A percentile compares a stretch with the other conserved stretches of the same genome.
phyloP scores from a whole-genome alignment of 2,113 vertebrate genomes.

The Phrynosoma blainvillii region DNA sequence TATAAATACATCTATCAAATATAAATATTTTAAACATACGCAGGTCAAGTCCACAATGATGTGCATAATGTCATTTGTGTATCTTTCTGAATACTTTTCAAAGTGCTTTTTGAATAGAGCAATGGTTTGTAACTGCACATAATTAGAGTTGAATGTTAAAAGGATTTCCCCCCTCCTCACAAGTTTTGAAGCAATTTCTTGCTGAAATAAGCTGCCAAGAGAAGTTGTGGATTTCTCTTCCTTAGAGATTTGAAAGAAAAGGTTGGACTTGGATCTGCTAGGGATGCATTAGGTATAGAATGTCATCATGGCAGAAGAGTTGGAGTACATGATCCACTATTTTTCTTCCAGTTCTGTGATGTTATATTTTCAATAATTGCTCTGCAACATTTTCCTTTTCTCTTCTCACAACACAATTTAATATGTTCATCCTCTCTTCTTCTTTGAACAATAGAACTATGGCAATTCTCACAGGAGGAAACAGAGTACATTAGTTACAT shows the following conservation, averaged over 20 bases:
- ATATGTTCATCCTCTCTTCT: slow-evolving; percentile 17
- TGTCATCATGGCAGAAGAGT: slow-evolving; percentile 1
- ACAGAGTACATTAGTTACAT: slow-evolving; percentile 28
- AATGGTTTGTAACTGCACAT: neutral
- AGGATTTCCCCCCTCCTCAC: neutral
- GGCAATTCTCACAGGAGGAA: slow-evolving; percentile 14
- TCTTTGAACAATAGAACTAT: slow-evolving; percentile 45
- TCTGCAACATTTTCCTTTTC: slow-evolving; percentile 14
- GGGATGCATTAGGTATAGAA: slow-evolving; percentile 10
- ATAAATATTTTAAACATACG: neutral
- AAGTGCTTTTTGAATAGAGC: neutral
- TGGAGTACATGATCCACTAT: neutral
- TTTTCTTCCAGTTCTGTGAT: slow-evolving; percentile 18
- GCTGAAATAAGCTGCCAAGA: slow-evolving; percentile 13
- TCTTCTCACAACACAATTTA: slow-evolving; percentile 31
- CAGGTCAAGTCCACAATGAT: neutral
- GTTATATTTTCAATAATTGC: slow-evolving; percentile 28
- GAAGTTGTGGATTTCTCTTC: slow-evolving; percentile 8
- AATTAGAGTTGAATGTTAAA: neutral
- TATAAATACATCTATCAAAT: neutral
- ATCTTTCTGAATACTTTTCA: neutral
- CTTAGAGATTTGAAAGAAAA: slow-evolving; percentile 4
- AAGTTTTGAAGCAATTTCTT: neutral
- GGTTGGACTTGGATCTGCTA: neutral
- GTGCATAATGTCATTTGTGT: neutral